These are phyloP conservation scores for Thereva nobilitata DNA, from an alignment of 2,888 invertebrate species.

Conservation along the genomic window DNA sequence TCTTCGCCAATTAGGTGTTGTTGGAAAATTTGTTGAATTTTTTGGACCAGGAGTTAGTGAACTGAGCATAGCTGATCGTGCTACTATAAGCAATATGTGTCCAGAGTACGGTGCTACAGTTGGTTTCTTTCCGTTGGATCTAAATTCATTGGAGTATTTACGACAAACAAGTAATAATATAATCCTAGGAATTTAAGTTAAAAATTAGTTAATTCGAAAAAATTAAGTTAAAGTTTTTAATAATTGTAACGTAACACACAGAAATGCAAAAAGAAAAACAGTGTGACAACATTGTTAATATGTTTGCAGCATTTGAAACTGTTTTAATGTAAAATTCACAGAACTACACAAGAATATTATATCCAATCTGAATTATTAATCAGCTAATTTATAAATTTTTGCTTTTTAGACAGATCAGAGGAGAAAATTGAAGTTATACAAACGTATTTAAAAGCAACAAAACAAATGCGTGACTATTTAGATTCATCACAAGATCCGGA, in stretches of 20 bases:
- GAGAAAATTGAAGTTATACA: constrained; percentile 78
- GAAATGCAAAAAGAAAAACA: too few species aligned
- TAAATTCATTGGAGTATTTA: constrained; percentile 78
- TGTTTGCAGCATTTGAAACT: too few species aligned
- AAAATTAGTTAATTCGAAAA: too few species aligned
- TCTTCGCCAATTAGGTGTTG: constrained; percentile 90
- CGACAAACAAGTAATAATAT: constrained; percentile 73
- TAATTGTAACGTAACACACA: too few species aligned
- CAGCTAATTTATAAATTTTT: constrained; percentile 3
- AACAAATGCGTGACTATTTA: constrained; percentile 82
- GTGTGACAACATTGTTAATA: too few species aligned
- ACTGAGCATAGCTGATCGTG: constrained; percentile 93
- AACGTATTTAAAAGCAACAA: constrained; percentile 77
- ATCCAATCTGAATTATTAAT: background rate
- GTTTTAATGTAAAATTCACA: too few species aligned
- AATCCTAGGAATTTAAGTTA: background rate
- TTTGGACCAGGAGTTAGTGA: constrained; percentile 91
- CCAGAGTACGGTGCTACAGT: constrained; percentile 98
- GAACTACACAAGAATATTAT: too few species aligned
- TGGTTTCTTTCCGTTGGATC: constrained; percentile 92
- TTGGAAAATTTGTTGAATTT: constrained; percentile 98
- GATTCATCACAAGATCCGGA: constrained; percentile 77
- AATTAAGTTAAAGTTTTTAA: too few species aligned
- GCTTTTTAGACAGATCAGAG: constrained; percentile 72
- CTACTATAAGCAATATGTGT: constrained; percentile 98